A percentile compares a stretch with the other conserved stretches of the same genome.
Evolutionary conservation across 2,797 vertebrate genomes (phyloP).

Genomic region (Coregonus ussuriensis): DNA sequence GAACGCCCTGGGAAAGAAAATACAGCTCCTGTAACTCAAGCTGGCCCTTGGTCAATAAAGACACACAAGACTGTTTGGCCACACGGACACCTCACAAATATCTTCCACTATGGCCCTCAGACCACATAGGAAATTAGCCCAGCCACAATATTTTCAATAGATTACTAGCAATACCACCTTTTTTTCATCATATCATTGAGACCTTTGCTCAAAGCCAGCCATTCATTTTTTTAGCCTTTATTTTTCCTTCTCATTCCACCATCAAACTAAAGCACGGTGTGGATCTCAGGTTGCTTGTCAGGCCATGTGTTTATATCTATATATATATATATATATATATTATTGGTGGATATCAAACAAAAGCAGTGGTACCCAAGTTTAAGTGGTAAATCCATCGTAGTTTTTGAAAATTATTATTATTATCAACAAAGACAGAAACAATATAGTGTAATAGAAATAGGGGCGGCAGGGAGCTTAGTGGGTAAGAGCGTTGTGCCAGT

Average conservation of each 20-base stretch:
- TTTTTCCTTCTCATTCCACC: constrained; percentile 30
- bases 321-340: too few relatives aligned
- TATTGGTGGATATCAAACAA: too few relatives aligned
- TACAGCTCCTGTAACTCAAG: constrained; percentile 12
- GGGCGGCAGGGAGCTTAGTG: too few relatives aligned
- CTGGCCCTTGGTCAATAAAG: constrained; percentile 7
- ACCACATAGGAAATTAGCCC: constrained; percentile 70
- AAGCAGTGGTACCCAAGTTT: too few relatives aligned
- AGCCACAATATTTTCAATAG: constrained; percentile 74
- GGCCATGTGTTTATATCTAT: constrained; percentile 12
- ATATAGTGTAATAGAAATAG: too few relatives aligned
- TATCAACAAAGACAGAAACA: too few relatives aligned
- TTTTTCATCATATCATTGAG: constrained; percentile 34
- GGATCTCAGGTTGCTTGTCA: constrained; percentile 54
- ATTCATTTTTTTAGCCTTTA: constrained; percentile 53
- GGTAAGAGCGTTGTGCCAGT: too few relatives aligned
- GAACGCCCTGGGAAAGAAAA: constrained; percentile 25
- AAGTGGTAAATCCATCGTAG: too few relatives aligned
- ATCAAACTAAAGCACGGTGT: constrained; percentile 62
- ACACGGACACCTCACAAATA: constrained; percentile 56
- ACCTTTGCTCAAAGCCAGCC: constrained; percentile 46
- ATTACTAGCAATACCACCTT: constrained; percentile 56
- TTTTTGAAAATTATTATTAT: too few relatives aligned
- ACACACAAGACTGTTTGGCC: constrained; percentile 20
- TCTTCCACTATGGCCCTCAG: constrained; percentile 58